phyloP scores from a whole-genome alignment of 2,797 vertebrate species.

The Molothrus ater region DNA sequence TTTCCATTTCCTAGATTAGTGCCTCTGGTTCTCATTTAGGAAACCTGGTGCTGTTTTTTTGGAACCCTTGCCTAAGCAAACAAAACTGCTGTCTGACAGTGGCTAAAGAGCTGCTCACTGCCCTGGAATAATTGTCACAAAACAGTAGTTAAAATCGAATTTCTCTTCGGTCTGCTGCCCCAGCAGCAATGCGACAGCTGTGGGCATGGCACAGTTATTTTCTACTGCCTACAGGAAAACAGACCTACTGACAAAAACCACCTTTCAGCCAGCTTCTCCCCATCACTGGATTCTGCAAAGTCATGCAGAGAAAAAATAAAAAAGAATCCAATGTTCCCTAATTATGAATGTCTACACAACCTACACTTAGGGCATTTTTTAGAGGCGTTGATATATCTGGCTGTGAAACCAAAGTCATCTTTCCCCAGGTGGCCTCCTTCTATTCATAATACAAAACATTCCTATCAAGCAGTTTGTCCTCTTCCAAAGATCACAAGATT shows the following conservation, averaged over 20 bases:
- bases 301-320: not conserved
- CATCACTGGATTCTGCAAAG: not conserved
- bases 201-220: fast-evolving
- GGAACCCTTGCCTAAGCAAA: not conserved
- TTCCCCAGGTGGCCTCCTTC: not conserved
- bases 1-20: not conserved
- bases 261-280: not conserved
- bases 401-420: not conserved
- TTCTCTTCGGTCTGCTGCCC: not conserved
- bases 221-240: not conserved
- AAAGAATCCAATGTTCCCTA: not conserved
- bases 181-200: not conserved
- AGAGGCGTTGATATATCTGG: not conserved
- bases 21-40: not conserved
- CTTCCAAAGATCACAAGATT: not conserved
- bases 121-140: not conserved
- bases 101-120: not conserved
- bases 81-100: not conserved
- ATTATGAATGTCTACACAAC: not conserved
- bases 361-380: not conserved
- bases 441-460: not conserved
- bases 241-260: not conserved
- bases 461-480: not conserved
- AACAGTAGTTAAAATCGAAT: not conserved
- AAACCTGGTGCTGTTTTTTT: not conserved